Percentiles rank a stretch among this genome's conserved stretches.
Conservation (phyloP, 2,797 vertebrate genomes). For the Lateolabrax maculatus region DNA sequence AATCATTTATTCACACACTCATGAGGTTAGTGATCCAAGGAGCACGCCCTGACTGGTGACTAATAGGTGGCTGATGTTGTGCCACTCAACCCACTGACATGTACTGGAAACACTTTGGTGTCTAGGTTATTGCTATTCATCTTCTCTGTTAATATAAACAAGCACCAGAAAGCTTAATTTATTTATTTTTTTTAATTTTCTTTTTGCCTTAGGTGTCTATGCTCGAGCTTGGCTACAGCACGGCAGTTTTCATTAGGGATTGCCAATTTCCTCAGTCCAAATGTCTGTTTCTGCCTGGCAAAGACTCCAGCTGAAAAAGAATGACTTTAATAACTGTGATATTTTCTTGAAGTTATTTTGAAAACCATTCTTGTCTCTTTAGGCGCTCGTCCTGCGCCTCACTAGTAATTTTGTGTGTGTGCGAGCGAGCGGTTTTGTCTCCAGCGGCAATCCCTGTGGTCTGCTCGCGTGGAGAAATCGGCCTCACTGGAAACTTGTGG, state of each 20-base stretch:
- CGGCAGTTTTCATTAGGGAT: conserved; percentile 24
- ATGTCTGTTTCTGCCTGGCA: conserved; percentile 37
- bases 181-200: too few species aligned
- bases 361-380: conserved; percentile 62
- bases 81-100: conserved; percentile 62
- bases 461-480: conserved; percentile 71
- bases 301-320: conserved; percentile 36
- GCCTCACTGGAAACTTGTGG: conserved; percentile 78
- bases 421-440: conserved; percentile 44
- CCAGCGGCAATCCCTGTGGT: conserved; percentile 71
- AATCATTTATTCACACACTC: conserved; percentile 73
- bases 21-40: conserved; percentile 68
- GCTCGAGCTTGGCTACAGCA: not conserved
- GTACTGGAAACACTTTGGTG: conserved; percentile 29
- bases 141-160: conserved; percentile 36
- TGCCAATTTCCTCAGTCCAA: conserved; percentile 37
- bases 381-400: conserved; percentile 49
- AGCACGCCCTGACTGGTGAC: conserved; percentile 71
- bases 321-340: conserved; percentile 58
- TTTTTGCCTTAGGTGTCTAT: conserved; percentile 25
- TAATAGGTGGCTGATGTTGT: conserved; percentile 68
- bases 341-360: conserved; percentile 61
- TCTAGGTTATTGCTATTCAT: conserved; percentile 33
- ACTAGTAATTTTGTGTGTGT: conserved; percentile 62
- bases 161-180: conserved; percentile 22